These are phyloP conservation scores for Protosalanx chinensis DNA, from an alignment of 2,797 vertebrate genomes.

Conservation along the genomic window DNA sequence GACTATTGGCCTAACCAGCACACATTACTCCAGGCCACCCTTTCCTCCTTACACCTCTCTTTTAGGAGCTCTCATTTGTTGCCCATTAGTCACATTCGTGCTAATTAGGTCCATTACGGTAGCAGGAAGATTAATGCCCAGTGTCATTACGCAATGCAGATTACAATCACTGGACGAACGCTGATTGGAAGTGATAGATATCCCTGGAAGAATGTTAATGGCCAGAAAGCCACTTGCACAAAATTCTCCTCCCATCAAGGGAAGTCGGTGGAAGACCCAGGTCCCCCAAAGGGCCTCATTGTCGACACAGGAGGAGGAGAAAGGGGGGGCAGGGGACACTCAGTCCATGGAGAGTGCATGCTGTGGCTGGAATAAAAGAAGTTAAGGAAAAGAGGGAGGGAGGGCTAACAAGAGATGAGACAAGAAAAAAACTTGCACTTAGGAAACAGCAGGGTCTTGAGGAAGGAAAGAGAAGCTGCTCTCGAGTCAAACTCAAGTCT, in stretches of 20 bases:
- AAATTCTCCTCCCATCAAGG: slow-evolving; percentile 44
- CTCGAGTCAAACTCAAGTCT: not conserved
- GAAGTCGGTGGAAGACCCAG: slow-evolving; percentile 20
- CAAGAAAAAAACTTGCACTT: not conserved
- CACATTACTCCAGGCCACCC: not conserved
- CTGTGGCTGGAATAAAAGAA: not conserved
- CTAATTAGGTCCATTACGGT: slow-evolving; percentile 37
- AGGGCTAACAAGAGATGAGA: not conserved
- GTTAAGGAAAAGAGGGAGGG: not conserved
- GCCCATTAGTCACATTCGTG: not conserved
- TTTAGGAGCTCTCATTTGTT: slow-evolving; percentile 2
- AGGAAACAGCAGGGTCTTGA: not conserved
- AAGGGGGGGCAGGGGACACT: slow-evolving; percentile 8
- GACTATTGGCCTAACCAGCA: not conserved
- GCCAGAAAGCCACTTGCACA: slow-evolving; percentile 42
- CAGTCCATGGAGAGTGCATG: not conserved
- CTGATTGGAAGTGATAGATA: slow-evolving; percentile 66
- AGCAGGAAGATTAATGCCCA: slow-evolving; percentile 21
- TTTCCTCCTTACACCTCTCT: slow-evolving; percentile 1
- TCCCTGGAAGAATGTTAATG: slow-evolving; percentile 68
- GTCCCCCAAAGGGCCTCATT: slow-evolving; percentile 24
- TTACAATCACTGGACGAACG: slow-evolving; percentile 49
- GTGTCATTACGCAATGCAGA: slow-evolving; percentile 61
- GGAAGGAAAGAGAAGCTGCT: not conserved
- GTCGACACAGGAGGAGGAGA: not conserved